phyloP scores from a whole-genome alignment of 1,140 invertebrate genomes.

The Zaprionus taronus region DNA sequence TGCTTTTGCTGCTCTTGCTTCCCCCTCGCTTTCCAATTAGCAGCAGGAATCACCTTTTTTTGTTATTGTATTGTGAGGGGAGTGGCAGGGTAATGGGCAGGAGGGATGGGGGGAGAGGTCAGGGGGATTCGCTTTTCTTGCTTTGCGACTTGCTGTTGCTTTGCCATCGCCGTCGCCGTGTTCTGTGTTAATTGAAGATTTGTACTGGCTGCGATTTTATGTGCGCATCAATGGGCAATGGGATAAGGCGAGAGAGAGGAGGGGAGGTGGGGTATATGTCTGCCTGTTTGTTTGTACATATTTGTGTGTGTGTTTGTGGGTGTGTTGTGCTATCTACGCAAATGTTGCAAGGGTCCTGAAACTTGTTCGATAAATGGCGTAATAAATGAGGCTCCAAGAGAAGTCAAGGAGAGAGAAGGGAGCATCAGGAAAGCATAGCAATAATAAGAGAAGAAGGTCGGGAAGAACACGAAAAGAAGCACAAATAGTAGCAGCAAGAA shows the following conservation, averaged over 20 bases:
- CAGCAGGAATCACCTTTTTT: slow-evolving; percentile 75
- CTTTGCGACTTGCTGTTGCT: slow-evolving; percentile 11
- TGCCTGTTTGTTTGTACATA: too few species aligned
- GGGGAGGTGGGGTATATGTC: not conserved
- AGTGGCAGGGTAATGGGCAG: not conserved
- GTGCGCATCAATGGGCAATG: slow-evolving; percentile 44
- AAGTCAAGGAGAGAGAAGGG: not conserved
- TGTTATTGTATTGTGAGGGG: slow-evolving; percentile 1
- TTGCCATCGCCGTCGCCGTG: slow-evolving; percentile 11
- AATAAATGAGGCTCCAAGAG: slow-evolving; percentile 57
- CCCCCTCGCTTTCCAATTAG: slow-evolving; percentile 77
- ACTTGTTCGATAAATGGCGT: slow-evolving; percentile 67
- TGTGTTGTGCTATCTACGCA: slow-evolving; percentile 43
- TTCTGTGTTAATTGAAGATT: slow-evolving; percentile 79
- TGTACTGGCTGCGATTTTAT: slow-evolving; percentile 72
- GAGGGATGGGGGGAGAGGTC: not conserved
- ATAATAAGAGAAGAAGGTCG: not conserved
- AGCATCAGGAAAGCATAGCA: not conserved
- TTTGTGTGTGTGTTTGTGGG: too few species aligned
- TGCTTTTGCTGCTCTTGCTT: slow-evolving; percentile 2
- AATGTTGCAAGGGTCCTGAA: slow-evolving; percentile 37
- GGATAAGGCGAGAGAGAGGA: slow-evolving; percentile 9
- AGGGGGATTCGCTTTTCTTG: slow-evolving; percentile 24
- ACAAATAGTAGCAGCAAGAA: not conserved
- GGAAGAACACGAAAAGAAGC: not conserved